phyloP scores from a whole-genome alignment of 2,113 vertebrate genomes.

The Perccottus glenii region DNA sequence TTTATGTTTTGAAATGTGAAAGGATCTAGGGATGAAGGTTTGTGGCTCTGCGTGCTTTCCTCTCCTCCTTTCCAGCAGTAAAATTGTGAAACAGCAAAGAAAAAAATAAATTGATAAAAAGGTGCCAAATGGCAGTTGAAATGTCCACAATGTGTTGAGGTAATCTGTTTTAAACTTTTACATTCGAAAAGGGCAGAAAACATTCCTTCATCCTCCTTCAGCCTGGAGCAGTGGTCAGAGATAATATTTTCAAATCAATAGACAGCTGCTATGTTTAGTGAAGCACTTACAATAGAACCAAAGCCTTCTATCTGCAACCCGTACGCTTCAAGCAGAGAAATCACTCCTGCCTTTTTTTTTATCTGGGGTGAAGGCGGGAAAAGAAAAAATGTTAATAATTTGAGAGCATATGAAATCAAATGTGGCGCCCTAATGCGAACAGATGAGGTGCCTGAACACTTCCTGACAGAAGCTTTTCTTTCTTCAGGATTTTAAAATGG shows the following conservation, averaged over 20 bases:
- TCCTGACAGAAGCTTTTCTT: conserved; percentile 20
- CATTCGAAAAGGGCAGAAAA: conserved; percentile 16
- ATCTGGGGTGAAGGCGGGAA: conserved; percentile 6
- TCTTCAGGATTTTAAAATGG: conserved; percentile 22
- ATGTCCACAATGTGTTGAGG: too few relatives aligned
- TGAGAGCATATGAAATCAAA: conserved; percentile 33
- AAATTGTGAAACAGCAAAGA: too few relatives aligned
- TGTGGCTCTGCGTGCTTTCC: too few relatives aligned
- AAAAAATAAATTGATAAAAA: too few relatives aligned
- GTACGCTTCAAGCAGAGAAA: neutral
- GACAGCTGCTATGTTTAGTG: conserved; percentile 7
- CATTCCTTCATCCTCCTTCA: neutral
- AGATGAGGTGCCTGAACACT: conserved; percentile 20
- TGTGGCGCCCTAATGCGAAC: conserved; percentile 3
- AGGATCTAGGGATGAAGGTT: too few relatives aligned
- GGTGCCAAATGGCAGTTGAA: too few relatives aligned
- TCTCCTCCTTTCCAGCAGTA: too few relatives aligned
- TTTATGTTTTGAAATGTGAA: too few relatives aligned
- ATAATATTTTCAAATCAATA: conserved; percentile 32
- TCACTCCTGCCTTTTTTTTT: conserved; percentile 11
- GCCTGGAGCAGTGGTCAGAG: conserved; percentile 11
- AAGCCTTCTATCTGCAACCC: neutral
- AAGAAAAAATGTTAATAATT: neutral
- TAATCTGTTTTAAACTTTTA: too few relatives aligned
- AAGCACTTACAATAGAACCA: neutral